Evolutionary conservation across 2,888 invertebrate species (phyloP), one percentile per base, ranked within the genome.

Genomic region (Acrocera orbiculus): DNA sequence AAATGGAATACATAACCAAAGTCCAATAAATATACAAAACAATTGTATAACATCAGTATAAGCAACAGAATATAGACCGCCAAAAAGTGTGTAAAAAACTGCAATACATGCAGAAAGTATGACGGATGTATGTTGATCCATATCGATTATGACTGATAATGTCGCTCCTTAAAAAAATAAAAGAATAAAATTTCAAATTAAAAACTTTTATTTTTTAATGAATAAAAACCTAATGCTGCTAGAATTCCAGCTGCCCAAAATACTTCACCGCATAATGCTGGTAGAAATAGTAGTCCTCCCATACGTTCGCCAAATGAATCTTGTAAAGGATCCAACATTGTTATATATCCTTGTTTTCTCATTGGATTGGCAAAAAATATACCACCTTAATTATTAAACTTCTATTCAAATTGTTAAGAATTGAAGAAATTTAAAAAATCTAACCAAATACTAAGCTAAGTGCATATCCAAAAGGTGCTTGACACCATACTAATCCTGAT

Each of bases 171-270:
- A 15, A 28, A 35, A 23, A 23, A 23, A 23, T 23, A 5, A 1
- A 22, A 22, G 2, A 22, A 22, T 2, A 22, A 9, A 22, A 22
- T 2, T 10, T 22, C 4, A 22, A n/a, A n/a, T 22, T 22, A 22
- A 9, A 22, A 22, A 9, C n/a, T 22, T 10, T 22, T 22, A 22
- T 22, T 22, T 22, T 4, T 9, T 22, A 19, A 19, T 7, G 8
- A 19, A 19, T 2, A 9, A 9, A 22, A 9, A 81, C 82, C 92
- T 26, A 96, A 66, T 5, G 96, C 96, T 0, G 95, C 90, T 34
- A 96, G 66, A 47, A 96, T 95, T 34, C 95, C 95, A 1, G 95
- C 96, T 1, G 95, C 93, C 96, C 96, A 96, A 65, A 98, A 96
- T 5, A 93, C 89, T 64, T 96, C 96, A 6, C 96, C 96, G 50